Conservation (phyloP, 2,797 vertebrate species). For the Scleropages formosus region DNA sequence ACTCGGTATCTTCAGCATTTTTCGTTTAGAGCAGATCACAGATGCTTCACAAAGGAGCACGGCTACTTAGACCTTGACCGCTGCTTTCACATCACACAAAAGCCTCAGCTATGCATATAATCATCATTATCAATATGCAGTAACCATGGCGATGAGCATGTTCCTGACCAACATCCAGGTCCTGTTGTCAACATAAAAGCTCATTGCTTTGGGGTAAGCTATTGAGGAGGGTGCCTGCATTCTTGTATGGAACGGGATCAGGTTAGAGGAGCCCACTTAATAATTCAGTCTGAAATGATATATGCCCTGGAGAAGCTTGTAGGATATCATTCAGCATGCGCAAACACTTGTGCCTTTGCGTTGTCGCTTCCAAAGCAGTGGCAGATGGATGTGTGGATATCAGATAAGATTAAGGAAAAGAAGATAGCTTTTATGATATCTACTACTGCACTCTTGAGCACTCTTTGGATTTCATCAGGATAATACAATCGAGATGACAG, state of each 20-base stretch:
- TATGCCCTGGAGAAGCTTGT: conserved; percentile 57
- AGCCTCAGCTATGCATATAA: conserved; percentile 1
- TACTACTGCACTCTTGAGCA: neutral
- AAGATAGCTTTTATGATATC: neutral
- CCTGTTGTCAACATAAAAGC: neutral
- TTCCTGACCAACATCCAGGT: neutral
- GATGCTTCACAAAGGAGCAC: neutral
- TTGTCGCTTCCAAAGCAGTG: conserved; percentile 31
- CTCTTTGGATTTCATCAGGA: too few relatives aligned
- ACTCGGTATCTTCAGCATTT: too few relatives aligned
- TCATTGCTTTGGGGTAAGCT: neutral
- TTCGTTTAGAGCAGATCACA: neutral
- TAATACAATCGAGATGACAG: too few relatives aligned
- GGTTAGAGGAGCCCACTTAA: conserved; percentile 65
- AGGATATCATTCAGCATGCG: conserved; percentile 39
- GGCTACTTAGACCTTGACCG: neutral
- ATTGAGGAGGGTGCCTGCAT: conserved; percentile 40
- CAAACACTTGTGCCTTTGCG: conserved; percentile 21
- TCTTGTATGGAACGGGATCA: conserved; percentile 55
- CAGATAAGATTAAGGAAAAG: conserved; percentile 28
- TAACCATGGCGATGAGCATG: conserved; percentile 21
- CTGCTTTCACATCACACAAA: neutral
- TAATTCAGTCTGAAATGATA: conserved; percentile 71
- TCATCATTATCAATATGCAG: neutral
- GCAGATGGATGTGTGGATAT: conserved; percentile 12